A percentile compares a stretch with the other conserved stretches of the same genome.
phyloP scores from a whole-genome alignment of 2,797 vertebrate species.

The Hydrocynus forskahlii region DNA sequence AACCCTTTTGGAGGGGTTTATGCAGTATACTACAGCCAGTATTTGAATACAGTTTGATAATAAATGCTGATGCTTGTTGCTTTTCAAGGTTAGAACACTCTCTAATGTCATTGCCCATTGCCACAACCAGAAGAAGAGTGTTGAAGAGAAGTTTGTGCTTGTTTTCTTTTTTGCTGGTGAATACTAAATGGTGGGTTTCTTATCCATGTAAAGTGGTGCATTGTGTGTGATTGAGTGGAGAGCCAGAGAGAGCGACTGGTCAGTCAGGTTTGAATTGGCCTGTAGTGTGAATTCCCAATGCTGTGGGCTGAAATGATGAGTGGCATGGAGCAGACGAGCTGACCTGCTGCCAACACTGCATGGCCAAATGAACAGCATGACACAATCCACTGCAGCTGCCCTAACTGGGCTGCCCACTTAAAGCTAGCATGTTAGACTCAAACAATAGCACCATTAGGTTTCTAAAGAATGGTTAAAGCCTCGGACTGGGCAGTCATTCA shows the following conservation, averaged over 20 bases:
- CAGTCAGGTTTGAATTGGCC: slow-evolving; percentile 31
- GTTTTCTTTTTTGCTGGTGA: neutral
- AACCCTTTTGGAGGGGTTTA: neutral
- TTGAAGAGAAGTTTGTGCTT: neutral
- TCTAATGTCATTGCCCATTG: neutral
- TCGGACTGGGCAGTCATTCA: neutral
- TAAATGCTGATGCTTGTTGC: neutral
- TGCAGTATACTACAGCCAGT: neutral
- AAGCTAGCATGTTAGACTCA: slow-evolving; percentile 43
- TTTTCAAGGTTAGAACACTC: neutral
- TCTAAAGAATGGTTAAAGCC: neutral
- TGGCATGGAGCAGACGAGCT: slow-evolving; percentile 36
- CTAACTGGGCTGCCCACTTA: slow-evolving; percentile 38
- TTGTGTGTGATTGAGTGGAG: slow-evolving; percentile 23
- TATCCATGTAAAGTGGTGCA: neutral
- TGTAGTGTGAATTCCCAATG: slow-evolving; percentile 4
- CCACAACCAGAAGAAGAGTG: neutral
- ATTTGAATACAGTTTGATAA: neutral
- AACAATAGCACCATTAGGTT: slow-evolving; percentile 14
- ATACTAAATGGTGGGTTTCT: too few relatives aligned
- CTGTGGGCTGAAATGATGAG: slow-evolving; percentile 43
- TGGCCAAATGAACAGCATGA: slow-evolving; percentile 49
- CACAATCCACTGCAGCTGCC: slow-evolving; percentile 48
- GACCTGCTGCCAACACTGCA: slow-evolving; percentile 24
- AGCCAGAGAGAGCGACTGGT: slow-evolving; percentile 7